Base-by-base conservation (phyloP, 2,113 vertebrate species). In the Larimichthys polyactis region DNA sequence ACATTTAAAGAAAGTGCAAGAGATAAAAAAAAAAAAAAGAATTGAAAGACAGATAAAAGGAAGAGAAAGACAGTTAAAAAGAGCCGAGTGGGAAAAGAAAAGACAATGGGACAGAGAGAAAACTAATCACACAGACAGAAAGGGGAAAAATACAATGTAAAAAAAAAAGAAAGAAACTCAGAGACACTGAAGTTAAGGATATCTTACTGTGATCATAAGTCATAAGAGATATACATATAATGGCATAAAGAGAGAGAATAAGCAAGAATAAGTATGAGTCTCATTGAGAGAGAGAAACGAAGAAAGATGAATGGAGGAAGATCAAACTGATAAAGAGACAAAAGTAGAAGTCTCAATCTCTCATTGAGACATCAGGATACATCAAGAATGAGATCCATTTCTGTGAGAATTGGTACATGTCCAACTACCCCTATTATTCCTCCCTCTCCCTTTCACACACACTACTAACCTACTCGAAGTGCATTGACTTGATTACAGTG, bases 351-450 rank as follows among this genome's bases (percentile, higher is more conserved):
- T 70, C 57, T 78, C 76, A 22, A 58, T 57, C 62, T 82, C 36
- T 77, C 70, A 77, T 54, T 82, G 71, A n/a, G n/a, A n/a, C n/a
- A n/a, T n/a, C n/a, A n/a, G n/a, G 71, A 68, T 70, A 27, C 58
- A 19, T 14, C 44, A 70, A 27, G 63, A 78, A 86, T 74, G 67
- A 68, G 60, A 17, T 54, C 20, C 8, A 4, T 65, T 57, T 44
- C 60, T 65, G 6, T 1, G 7, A 74, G 48, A 66, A 22, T 14
- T 48, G 20, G 4, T n/a, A 17, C 29, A 48, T 16, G 55, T 63
- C 20, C 19, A 55, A 27, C 36, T 60, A 12, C 16, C 40, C 4
- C 52, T 17, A 54, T 62, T 36, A 57, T 32, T 14, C 16, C 20
- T 79, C 22, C 4, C 46, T 44, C 59, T 16, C 44, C 12, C 54